phyloP scores from a whole-genome alignment of 2,888 invertebrate species.

The Panzeria rudis region DNA sequence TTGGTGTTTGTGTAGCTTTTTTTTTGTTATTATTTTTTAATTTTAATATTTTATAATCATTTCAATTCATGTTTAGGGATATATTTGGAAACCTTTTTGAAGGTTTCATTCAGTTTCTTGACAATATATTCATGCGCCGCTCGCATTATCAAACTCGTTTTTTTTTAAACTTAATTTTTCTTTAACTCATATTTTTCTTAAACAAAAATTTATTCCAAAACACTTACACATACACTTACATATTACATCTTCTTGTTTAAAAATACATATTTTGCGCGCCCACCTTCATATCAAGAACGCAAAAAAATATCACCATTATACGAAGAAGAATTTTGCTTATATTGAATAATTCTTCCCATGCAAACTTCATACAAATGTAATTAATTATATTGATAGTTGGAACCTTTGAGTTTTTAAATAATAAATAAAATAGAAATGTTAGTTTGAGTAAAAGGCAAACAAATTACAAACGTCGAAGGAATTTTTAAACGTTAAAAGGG shows the following conservation, averaged over 20 bases:
- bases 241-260: conserved; percentile 40
- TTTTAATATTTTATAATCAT: conserved; percentile 36
- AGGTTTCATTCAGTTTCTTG: conserved; percentile 12
- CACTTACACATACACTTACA: conserved; percentile 59
- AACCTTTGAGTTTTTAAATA: not conserved
- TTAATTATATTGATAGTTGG: not conserved
- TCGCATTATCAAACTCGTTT: conserved; percentile 39
- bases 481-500: not conserved
- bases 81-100: conserved; percentile 11
- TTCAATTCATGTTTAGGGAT: conserved; percentile 43
- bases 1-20: conserved; percentile 81
- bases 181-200: conserved; percentile 25
- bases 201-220: conserved; percentile 37
- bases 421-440: not conserved
- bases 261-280: conserved; percentile 34
- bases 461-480: not conserved
- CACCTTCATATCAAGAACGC: conserved; percentile 37
- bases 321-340: conserved; percentile 2
- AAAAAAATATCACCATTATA: not conserved
- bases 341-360: not conserved
- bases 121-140: conserved; percentile 32
- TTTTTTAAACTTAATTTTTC: not conserved
- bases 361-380: conserved; percentile 4
- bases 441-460: not conserved
- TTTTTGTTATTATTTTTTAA: conserved; percentile 56